phyloP scores from a whole-genome alignment of 2,113 vertebrate genomes.

The Loxodonta africana region DNA sequence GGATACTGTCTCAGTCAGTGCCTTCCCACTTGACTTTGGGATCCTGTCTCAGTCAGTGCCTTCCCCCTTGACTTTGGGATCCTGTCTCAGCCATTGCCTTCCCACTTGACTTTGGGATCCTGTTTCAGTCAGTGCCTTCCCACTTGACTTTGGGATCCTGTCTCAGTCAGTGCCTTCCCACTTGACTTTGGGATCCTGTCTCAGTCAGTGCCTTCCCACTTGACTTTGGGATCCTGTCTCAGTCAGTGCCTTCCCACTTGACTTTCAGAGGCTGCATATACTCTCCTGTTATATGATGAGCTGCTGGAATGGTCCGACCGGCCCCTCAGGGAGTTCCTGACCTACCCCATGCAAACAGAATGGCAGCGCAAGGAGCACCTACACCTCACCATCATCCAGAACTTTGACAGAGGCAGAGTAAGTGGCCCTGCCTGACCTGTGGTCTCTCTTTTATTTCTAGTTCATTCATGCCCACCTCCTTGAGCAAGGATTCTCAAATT shows the following conservation, averaged over 20 bases:
- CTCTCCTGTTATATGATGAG: constrained; percentile 97
- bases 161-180: neutral
- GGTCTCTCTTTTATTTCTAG: neutral
- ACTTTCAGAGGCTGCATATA: constrained; percentile 96
- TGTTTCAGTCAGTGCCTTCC: neutral
- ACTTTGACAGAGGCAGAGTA: constrained; percentile 96
- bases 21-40: neutral
- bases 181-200: constrained; percentile 26
- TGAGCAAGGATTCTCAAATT: neutral
- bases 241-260: neutral
- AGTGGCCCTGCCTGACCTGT: accelerated
- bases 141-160: neutral
- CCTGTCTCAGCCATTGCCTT: neutral
- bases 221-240: constrained; percentile 13
- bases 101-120: neutral
- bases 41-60: neutral
- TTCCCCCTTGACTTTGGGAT: constrained; percentile 14
- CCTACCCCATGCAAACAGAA: constrained; percentile 98
- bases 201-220: neutral
- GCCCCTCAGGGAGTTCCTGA: constrained; percentile 96
- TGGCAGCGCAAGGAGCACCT: constrained; percentile 98
- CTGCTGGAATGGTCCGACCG: constrained; percentile 97
- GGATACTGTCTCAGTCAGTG: too few relatives aligned
- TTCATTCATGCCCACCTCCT: neutral
- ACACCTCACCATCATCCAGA: constrained; percentile 97